These are phyloP conservation scores for Chymomyza costata DNA, from an alignment of 1,140 invertebrate genomes.

Conservation along the genomic window DNA sequence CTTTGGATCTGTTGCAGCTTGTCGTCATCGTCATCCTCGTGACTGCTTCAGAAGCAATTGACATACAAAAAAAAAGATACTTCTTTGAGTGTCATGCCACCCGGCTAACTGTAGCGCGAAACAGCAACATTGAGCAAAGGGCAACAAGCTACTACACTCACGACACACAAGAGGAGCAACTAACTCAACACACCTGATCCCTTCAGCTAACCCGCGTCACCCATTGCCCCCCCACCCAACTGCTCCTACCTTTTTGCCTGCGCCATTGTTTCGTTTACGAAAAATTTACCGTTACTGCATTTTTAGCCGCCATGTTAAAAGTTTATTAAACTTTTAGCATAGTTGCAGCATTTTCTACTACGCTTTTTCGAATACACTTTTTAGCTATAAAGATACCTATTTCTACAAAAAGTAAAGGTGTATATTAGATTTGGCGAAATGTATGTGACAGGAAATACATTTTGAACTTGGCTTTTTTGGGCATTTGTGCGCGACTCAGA, in stretches of 20 bases:
- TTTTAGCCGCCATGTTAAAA: conserved; percentile 29
- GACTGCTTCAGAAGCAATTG: conserved; percentile 53
- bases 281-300: conserved; percentile 32
- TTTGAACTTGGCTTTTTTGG: too few species aligned
- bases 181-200: not conserved
- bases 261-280: conserved; percentile 37
- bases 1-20: too few species aligned
- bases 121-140: too few species aligned
- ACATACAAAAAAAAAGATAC: conserved; percentile 35
- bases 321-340: conserved; percentile 42
- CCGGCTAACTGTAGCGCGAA: conserved; percentile 12
- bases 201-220: not conserved
- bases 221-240: not conserved
- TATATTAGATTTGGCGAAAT: too few species aligned
- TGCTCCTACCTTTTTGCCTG: conserved; percentile 9
- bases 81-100: conserved; percentile 46
- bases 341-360: conserved; percentile 8
- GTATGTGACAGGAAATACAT: too few species aligned
- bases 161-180: too few species aligned
- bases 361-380: too few species aligned
- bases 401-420: too few species aligned
- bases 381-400: too few species aligned
- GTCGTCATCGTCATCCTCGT: conserved; percentile 15
- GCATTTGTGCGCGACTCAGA: too few species aligned
- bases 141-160: too few species aligned